Evolutionary conservation across 2,888 invertebrate species (phyloP).

Genomic region (Ernsta delagoae): DNA sequence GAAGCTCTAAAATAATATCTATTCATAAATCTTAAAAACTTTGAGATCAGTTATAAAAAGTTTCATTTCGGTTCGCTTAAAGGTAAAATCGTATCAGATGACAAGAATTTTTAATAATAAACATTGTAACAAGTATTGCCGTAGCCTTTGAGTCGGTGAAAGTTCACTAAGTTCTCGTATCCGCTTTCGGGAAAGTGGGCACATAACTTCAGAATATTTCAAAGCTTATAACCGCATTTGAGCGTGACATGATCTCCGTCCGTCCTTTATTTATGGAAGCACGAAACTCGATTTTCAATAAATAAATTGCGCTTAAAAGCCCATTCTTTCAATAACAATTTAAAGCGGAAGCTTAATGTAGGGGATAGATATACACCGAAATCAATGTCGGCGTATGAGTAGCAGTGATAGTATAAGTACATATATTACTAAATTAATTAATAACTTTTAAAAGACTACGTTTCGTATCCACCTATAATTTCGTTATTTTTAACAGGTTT

Average conservation of each 20-base stretch:
- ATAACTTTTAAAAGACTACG: too few species aligned
- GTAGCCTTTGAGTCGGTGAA: neutral
- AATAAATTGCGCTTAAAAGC: neutral
- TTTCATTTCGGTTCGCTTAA: too few species aligned
- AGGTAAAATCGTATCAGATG: neutral
- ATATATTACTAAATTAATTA: too few species aligned
- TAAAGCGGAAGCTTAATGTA: neutral
- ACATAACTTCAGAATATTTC: constrained; percentile 13
- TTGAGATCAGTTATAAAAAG: too few species aligned
- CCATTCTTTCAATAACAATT: neutral
- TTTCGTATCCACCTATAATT: too few species aligned
- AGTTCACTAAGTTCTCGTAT: constrained; percentile 3
- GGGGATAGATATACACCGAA: too few species aligned
- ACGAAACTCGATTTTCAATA: constrained; percentile 5
- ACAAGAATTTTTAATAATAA: constrained; percentile 2
- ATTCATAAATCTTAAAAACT: too few species aligned
- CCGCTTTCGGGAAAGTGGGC: constrained; percentile 1
- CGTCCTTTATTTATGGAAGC: neutral
- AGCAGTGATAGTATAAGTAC: too few species aligned
- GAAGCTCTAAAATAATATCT: too few species aligned
- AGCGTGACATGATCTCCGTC: constrained; percentile 5
- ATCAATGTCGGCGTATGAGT: too few species aligned
- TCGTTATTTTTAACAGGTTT: too few species aligned
- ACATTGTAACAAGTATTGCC: neutral
- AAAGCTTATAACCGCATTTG: constrained; percentile 5